A percentile compares a stretch with the other conserved stretches of the same genome.
phyloP scores from a whole-genome alignment of 2,797 vertebrate genomes.

The Sylvia borin region DNA sequence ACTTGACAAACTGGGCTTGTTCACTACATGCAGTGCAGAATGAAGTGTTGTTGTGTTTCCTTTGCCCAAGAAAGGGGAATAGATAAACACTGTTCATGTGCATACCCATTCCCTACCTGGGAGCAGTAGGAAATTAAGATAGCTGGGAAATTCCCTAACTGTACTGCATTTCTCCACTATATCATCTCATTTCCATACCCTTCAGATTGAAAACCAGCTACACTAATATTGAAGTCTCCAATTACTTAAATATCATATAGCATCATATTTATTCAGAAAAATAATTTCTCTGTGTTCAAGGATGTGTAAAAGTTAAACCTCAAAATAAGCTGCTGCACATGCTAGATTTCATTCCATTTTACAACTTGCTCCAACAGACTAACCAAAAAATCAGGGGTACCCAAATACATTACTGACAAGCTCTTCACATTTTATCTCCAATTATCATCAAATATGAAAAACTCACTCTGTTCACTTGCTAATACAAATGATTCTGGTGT shows the following conservation, averaged over 20 bases:
- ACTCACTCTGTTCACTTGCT: slow-evolving; percentile 86
- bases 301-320: background rate
- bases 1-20: background rate
- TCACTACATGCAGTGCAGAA: background rate
- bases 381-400: background rate
- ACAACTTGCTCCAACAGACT: background rate
- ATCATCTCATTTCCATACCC: background rate
- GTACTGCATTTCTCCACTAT: background rate
- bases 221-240: background rate
- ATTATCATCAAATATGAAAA: background rate
- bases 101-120: background rate
- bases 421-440: background rate
- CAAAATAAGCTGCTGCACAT: background rate
- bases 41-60: background rate
- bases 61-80: background rate
- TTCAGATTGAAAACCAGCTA: background rate
- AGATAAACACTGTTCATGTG: background rate
- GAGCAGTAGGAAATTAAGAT: background rate
- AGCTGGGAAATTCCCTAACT: background rate
- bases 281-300: background rate
- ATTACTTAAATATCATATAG: background rate
- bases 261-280: background rate
- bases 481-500: slow-evolving; percentile 94
- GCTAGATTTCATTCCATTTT: background rate
- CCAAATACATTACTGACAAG: background rate